Evolutionary conservation across 2,888 invertebrate genomes (phyloP).

Genomic region (Lycaena phlaeas): DNA sequence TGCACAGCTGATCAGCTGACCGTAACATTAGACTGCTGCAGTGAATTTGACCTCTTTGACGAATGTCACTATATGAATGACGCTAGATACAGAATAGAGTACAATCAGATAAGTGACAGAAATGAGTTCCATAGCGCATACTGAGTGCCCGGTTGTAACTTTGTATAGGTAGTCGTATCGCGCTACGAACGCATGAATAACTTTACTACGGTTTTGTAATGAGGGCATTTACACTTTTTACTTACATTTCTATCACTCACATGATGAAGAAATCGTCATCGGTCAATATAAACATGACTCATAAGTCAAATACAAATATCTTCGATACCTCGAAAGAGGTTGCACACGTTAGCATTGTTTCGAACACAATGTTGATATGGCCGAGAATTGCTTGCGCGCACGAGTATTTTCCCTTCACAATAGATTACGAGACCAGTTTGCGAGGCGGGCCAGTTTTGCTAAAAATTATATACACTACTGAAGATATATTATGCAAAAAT

Average conservation of each 20-base stretch:
- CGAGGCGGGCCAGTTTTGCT: conserved; percentile 1
- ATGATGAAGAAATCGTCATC: too few species aligned
- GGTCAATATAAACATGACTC: neutral
- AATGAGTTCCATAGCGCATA: too few species aligned
- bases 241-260: neutral
- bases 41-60: conserved; percentile 31
- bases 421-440: conserved; percentile 3
- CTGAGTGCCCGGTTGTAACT: too few species aligned
- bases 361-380: neutral
- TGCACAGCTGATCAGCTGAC: conserved; percentile 60
- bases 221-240: too few species aligned
- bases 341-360: neutral
- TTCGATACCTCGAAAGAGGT: neutral
- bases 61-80: too few species aligned
- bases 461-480: too few species aligned
- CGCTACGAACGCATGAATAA: too few species aligned
- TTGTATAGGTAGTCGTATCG: too few species aligned
- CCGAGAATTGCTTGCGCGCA: conserved; percentile 1
- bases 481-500: neutral
- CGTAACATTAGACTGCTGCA: conserved; percentile 35
- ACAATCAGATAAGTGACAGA: too few species aligned
- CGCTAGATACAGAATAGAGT: too few species aligned
- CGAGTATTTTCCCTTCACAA: conserved; percentile 7
- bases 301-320: neutral
- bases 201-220: too few species aligned